These are phyloP conservation scores for Hedya salicella DNA, from an alignment of 2,888 invertebrate genomes.

Conservation along the genomic window DNA sequence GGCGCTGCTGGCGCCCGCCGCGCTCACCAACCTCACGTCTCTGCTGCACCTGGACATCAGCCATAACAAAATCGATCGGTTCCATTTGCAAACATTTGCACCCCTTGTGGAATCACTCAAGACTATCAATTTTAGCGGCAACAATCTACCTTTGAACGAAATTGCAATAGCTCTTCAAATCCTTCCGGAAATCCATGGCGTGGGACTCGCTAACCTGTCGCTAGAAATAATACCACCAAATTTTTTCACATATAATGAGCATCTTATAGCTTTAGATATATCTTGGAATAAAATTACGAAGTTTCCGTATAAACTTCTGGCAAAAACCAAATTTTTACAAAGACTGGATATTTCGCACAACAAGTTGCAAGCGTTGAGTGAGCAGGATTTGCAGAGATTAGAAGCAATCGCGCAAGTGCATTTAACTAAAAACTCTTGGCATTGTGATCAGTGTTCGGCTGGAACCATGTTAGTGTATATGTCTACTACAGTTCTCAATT, in stretches of 20 bases:
- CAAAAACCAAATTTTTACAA: slow-evolving; percentile 84
- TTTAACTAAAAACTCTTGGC: slow-evolving; percentile 88
- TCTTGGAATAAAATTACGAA: slow-evolving; percentile 88
- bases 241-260: slow-evolving; percentile 85
- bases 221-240: slow-evolving; percentile 83
- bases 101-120: slow-evolving; percentile 86
- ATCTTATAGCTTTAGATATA: slow-evolving; percentile 88
- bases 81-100: slow-evolving; percentile 86
- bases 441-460: slow-evolving; percentile 87
- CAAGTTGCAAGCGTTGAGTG: slow-evolving; percentile 86
- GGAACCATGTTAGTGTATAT: slow-evolving; percentile 84
- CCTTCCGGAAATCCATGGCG: slow-evolving; percentile 82
- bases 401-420: slow-evolving; percentile 83
- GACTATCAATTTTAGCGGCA: slow-evolving; percentile 89
- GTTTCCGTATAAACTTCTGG: slow-evolving; percentile 84
- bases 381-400: slow-evolving; percentile 83
- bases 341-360: slow-evolving; percentile 91
- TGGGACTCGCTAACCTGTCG: slow-evolving; percentile 86
- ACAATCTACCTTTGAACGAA: slow-evolving; percentile 84
- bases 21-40: slow-evolving; percentile 89
- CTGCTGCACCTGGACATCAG: slow-evolving; percentile 90
- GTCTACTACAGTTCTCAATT: slow-evolving; percentile 82
- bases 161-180: slow-evolving; percentile 85
- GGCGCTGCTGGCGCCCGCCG: slow-evolving; percentile 89
- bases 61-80: slow-evolving; percentile 89